phyloP scores from a whole-genome alignment of 2,797 vertebrate genomes.

The Pseudochaenichthys georgianus region DNA sequence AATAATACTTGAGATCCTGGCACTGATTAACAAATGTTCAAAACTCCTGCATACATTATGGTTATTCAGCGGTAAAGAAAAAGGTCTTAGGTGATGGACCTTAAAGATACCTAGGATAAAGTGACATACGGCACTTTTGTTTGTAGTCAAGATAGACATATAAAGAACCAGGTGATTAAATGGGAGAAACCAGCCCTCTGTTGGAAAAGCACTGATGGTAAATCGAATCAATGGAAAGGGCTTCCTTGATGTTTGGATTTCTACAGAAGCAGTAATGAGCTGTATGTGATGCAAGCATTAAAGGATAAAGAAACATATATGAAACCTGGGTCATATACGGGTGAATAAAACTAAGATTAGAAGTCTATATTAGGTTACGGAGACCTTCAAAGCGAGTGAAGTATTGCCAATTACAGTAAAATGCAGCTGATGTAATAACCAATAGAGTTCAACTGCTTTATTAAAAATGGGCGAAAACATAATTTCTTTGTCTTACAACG shows the following conservation, averaged over 20 bases:
- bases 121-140: not conserved
- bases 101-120: conserved; percentile 18
- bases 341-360: conserved; percentile 31
- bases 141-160: conserved; percentile 1
- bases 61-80: not conserved
- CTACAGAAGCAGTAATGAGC: conserved; percentile 45
- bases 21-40: conserved; percentile 14
- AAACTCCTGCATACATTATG: conserved; percentile 3
- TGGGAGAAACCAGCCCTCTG: not conserved
- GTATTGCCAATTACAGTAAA: conserved; percentile 56
- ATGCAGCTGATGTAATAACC: conserved; percentile 55
- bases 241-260: conserved; percentile 40
- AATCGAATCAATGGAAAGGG: conserved; percentile 37
- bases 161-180: conserved; percentile 16
- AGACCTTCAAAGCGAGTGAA: conserved; percentile 52
- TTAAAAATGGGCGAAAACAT: conserved; percentile 28
- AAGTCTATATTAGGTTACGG: conserved; percentile 34
- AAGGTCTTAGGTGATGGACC: conserved; percentile 10
- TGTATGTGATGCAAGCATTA: conserved; percentile 41
- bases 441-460: conserved; percentile 47
- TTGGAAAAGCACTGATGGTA: conserved; percentile 10
- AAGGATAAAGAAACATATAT: conserved; percentile 58
- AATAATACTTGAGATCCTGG: conserved; percentile 21
- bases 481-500: conserved; percentile 35
- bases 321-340: conserved; percentile 47